phyloP scores from a whole-genome alignment of 2,113 vertebrate genomes.

The Todiramphus chloris region DNA sequence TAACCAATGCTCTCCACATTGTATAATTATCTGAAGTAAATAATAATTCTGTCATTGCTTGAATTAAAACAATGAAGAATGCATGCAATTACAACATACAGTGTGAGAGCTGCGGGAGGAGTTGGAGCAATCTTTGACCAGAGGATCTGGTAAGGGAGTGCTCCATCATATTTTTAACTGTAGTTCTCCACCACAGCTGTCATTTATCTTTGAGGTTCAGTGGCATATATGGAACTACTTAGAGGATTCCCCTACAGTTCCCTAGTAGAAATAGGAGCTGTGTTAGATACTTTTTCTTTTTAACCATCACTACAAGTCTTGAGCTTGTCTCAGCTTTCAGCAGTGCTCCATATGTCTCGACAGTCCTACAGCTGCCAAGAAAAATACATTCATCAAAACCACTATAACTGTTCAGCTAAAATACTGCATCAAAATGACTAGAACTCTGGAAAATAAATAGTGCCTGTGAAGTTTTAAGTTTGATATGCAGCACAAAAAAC shows the following conservation, averaged over 20 bases:
- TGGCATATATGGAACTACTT: background rate
- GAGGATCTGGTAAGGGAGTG: background rate
- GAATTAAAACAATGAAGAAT: background rate
- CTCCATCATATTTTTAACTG: background rate
- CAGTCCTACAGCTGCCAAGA: background rate
- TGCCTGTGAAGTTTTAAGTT: background rate
- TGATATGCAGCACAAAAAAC: background rate
- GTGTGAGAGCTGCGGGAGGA: background rate
- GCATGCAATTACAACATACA: background rate
- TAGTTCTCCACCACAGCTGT: background rate
- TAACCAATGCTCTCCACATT: background rate
- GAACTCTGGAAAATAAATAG: background rate
- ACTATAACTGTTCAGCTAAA: background rate
- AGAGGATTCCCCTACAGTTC: background rate
- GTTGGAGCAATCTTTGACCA: background rate
- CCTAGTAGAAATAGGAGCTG: background rate
- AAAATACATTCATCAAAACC: background rate
- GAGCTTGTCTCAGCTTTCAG: slow-evolving; percentile 27
- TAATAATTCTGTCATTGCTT: background rate
- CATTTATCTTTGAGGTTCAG: background rate
- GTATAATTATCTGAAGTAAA: background rate
- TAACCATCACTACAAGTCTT: background rate
- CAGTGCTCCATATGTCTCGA: background rate
- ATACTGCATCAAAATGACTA: background rate
- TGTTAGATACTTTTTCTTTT: background rate